A percentile compares a stretch with the other conserved stretches of the same genome.
Conservation (phyloP, 2,888 invertebrate genomes). For the Taphrorychus bicolor region DNA sequence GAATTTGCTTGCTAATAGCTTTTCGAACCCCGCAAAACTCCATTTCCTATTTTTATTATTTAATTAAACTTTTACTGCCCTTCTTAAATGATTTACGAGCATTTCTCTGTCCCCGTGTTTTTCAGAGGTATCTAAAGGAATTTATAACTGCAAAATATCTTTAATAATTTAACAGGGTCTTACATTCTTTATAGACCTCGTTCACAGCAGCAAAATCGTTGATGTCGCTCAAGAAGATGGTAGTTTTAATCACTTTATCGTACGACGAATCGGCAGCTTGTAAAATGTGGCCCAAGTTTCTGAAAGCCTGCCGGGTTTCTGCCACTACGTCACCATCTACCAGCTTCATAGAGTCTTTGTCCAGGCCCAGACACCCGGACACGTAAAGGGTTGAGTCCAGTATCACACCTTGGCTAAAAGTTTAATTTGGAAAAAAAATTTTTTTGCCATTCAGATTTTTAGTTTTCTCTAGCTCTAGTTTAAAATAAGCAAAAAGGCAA, state of each 20-base stretch:
- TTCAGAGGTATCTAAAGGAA: not conserved
- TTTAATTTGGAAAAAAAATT: not conserved
- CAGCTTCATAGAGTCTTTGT: constrained; percentile 71
- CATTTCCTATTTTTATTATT: constrained; percentile 26
- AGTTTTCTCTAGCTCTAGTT: too few relatives aligned
- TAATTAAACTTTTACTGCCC: constrained; percentile 26
- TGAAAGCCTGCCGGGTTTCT: constrained; percentile 78
- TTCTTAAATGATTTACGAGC: not conserved
- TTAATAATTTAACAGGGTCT: constrained; percentile 50
- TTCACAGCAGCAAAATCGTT: constrained; percentile 83
- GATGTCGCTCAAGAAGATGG: constrained; percentile 81
- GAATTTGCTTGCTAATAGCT: constrained; percentile 20
- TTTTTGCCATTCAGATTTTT: too few relatives aligned
- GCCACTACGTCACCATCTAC: constrained; percentile 77
- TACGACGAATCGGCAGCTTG: constrained; percentile 75
- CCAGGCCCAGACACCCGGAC: constrained; percentile 85
- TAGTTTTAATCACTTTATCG: constrained; percentile 85
- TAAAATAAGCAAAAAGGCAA: too few relatives aligned
- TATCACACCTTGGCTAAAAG: constrained; percentile 82
- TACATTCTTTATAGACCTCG: constrained; percentile 84
- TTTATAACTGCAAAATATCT: not conserved
- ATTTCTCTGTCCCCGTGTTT: not conserved
- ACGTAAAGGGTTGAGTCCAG: constrained; percentile 85
- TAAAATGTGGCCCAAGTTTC: constrained; percentile 79
- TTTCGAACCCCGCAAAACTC: too few relatives aligned